phyloP scores from a whole-genome alignment of 2,797 vertebrate species.

The Lacerta viridis region DNA sequence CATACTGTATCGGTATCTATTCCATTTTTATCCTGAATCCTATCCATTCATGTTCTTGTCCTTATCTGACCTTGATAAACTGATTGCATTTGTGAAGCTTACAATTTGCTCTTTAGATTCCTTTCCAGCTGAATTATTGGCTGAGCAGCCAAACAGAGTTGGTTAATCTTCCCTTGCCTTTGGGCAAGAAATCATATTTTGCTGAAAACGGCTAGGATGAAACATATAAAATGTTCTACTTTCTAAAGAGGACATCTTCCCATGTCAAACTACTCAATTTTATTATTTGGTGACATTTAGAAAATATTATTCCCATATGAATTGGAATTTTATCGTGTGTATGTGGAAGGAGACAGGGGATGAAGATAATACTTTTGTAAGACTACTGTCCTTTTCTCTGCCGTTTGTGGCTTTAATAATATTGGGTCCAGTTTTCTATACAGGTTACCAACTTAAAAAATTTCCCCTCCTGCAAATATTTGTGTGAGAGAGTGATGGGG shows the following conservation, averaged over 20 bases:
- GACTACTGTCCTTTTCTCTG: conserved; percentile 3
- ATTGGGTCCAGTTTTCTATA: conserved; percentile 2
- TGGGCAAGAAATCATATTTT: conserved; percentile 77
- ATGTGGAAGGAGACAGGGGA: not conserved
- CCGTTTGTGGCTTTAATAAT: not conserved
- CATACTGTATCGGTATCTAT: conserved; percentile 64
- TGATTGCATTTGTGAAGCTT: conserved; percentile 73
- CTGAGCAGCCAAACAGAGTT: conserved; percentile 71
- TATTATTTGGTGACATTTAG: conserved; percentile 65
- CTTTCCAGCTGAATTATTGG: conserved; percentile 75
- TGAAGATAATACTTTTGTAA: conserved; percentile 18
- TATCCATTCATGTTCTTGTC: conserved; percentile 68
- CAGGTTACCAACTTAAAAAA: not conserved
- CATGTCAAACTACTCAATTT: conserved; percentile 56
- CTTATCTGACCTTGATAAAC: conserved; percentile 79
- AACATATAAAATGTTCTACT: conserved; percentile 68
- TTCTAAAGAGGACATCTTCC: conserved; percentile 57
- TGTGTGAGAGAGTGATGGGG: too few species aligned
- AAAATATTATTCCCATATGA: conserved; percentile 62
- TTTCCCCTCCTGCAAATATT: not conserved
- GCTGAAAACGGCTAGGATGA: conserved; percentile 69
- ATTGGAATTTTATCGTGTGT: conserved; percentile 44
- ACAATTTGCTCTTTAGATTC: conserved; percentile 71
- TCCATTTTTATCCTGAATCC: conserved; percentile 67
- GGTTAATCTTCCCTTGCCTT: conserved; percentile 78